Evolutionary conservation across 2,113 vertebrate species (phyloP).

Genomic region (Xiphorhynchus elegans): DNA sequence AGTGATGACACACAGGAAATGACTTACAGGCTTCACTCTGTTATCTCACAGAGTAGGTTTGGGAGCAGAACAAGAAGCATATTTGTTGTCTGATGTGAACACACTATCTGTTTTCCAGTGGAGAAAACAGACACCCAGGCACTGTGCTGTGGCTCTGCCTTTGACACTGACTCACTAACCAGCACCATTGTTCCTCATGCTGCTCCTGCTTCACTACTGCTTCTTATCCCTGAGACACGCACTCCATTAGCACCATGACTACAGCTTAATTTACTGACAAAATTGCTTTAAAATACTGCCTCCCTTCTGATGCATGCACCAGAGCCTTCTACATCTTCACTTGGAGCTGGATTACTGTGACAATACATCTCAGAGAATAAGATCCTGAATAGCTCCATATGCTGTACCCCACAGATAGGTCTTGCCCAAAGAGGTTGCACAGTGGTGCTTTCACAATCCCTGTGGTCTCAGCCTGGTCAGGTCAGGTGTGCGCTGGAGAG

Average conservation of each 20-base stretch:
- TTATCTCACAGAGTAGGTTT: not conserved
- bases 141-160: fast-evolving
- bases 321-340: not conserved
- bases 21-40: not conserved
- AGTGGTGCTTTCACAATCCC: not conserved
- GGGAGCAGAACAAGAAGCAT: not conserved
- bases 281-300: not conserved
- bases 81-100: not conserved
- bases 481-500: fast-evolving
- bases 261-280: not conserved
- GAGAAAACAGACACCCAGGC: not conserved
- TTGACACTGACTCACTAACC: fast-evolving
- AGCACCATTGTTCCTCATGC: fast-evolving
- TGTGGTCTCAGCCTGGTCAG: not conserved
- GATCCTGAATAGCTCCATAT: not conserved
- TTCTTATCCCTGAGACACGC: not conserved
- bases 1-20: not conserved
- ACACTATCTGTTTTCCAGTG: fast-evolving
- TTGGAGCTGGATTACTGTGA: not conserved
- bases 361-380: not conserved
- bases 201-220: not conserved
- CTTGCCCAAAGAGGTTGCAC: not conserved
- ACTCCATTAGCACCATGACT: not conserved
- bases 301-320: not conserved
- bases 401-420: fast-evolving